Base-by-base conservation (phyloP, 2,888 invertebrate species). In the Rhaphigaster nebulosa region DNA sequence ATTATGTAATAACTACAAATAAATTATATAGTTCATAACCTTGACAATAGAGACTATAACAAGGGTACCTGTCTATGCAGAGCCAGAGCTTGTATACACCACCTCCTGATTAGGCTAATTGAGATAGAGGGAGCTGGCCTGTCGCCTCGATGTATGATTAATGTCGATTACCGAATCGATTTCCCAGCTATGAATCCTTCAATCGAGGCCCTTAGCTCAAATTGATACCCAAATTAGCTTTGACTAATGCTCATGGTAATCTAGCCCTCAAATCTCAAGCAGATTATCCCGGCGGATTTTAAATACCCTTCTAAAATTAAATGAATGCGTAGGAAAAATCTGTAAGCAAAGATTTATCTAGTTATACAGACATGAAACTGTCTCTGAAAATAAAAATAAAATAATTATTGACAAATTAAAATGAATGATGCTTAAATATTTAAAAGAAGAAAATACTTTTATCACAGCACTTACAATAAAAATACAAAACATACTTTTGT, bases 141-240 rank as follows among this genome's bases (percentile, higher is more conserved):
- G 45, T 84, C 45, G 38, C 1, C 84, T 45, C 45, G 26, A 34
- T 84, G 13, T 84, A 50, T 84, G 84, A 84, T 84, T 84, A 84
- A 50, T 84, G 45, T n/a, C 70, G 70, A 76, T 76, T 76, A 76
- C 4, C 1, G 34, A 76, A 76, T 76, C 70, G 15, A 76, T 76
- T 76, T 20, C 70, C 34, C 34, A 13, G 34, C 70, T 38, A 76
- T 76, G 70, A 76, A 76, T 76, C 70, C 70, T 76, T 76, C 70
- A 76, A 76, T 76, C 23, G 18, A 10, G 8, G 5, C 38, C 8
- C 38, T 76, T 38, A 20, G 20, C 70, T 34, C 34, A 34, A 76
- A 76, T 76, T 76, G 70, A 76, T 76, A 4, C 0, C 20, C 20
- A 23, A 34, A 76, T 76, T 76, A 76, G 70, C 38, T 38, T 76